Evolutionary conservation across 37 sponge, comb jelly and placozoan genomes (phyloP).

Genomic region (Chondrilla cf. caribensis): DNA sequence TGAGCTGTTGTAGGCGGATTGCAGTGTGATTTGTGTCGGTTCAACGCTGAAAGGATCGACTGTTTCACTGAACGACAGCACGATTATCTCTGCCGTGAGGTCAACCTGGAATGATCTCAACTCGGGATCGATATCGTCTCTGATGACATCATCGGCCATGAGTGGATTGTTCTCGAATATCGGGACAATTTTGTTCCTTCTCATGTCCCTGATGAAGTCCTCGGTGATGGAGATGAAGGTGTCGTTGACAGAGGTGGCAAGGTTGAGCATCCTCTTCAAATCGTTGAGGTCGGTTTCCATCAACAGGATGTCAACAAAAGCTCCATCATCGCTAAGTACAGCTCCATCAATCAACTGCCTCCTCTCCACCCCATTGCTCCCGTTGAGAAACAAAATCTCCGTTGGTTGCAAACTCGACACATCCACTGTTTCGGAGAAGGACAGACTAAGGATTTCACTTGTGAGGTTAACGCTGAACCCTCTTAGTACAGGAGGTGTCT

Average conservation of each 20-base stretch:
- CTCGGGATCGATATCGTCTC: conserved; percentile 43
- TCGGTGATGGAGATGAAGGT: conserved; percentile 59
- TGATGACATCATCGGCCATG: conserved; percentile 6
- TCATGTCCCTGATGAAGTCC: conserved; percentile 63
- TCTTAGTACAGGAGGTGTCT: conserved; percentile 32
- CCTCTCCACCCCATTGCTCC: not conserved
- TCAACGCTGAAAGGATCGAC: conserved; percentile 47
- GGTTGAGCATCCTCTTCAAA: conserved; percentile 52
- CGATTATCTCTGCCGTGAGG: conserved; percentile 52
- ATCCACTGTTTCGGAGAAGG: conserved; percentile 81
- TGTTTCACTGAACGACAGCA: conserved; percentile 63
- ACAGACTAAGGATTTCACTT: conserved; percentile 56
- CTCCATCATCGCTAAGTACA: conserved; percentile 29
- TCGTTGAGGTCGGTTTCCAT: conserved; percentile 61
- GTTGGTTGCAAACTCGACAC: conserved; percentile 34
- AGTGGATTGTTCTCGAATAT: conserved; percentile 14
- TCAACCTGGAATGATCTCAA: conserved; percentile 54
- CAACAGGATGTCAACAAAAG: conserved; percentile 50
- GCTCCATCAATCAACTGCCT: conserved; percentile 41
- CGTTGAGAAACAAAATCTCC: conserved; percentile 50
- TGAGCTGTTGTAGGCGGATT: conserved; percentile 23
- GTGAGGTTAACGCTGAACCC: conserved; percentile 66
- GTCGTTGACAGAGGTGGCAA: conserved; percentile 54
- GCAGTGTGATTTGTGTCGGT: conserved; percentile 49
- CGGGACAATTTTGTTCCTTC: conserved; percentile 23